Conservation (phyloP, 2,113 vertebrate genomes). For the Calonectris borealis region DNA sequence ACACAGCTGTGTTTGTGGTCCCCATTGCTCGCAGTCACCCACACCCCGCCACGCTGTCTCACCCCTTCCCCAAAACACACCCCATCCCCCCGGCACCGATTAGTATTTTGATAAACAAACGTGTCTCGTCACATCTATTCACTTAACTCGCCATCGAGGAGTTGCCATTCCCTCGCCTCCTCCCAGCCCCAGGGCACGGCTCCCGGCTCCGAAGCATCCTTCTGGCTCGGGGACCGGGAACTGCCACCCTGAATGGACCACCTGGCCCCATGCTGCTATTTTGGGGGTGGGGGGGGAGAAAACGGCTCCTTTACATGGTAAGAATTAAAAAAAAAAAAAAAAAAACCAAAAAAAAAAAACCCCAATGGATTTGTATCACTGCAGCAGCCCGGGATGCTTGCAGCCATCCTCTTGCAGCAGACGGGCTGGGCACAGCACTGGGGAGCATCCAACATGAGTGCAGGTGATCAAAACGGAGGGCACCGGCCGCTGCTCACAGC, state of each 20-base stretch:
- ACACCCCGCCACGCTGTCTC: background rate
- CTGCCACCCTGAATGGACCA: background rate
- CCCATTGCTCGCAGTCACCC: background rate
- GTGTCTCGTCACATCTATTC: background rate
- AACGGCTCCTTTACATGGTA: background rate
- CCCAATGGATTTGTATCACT: background rate
- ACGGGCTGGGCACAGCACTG: background rate
- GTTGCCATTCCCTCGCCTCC: background rate
- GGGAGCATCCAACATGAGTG: background rate
- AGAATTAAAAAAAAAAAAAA: background rate
- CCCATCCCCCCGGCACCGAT: background rate
- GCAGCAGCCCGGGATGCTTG: background rate
- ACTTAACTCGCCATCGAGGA: fast-evolving
- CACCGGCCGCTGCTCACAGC: background rate
- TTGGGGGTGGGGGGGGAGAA: background rate
- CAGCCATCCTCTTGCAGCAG: background rate
- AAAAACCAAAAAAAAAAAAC: too few relatives aligned
- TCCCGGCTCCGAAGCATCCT: background rate
- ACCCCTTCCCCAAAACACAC: background rate
- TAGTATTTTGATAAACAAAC: background rate
- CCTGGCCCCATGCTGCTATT: background rate
- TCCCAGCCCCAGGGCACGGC: background rate
- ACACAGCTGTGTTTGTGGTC: background rate
- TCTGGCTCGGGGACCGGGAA: fast-evolving
- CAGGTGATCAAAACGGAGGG: background rate